Evolutionary conservation across 1,140 invertebrate genomes (phyloP), one percentile per base, ranked within the genome.

Genomic region (Euborellia annulipes): DNA sequence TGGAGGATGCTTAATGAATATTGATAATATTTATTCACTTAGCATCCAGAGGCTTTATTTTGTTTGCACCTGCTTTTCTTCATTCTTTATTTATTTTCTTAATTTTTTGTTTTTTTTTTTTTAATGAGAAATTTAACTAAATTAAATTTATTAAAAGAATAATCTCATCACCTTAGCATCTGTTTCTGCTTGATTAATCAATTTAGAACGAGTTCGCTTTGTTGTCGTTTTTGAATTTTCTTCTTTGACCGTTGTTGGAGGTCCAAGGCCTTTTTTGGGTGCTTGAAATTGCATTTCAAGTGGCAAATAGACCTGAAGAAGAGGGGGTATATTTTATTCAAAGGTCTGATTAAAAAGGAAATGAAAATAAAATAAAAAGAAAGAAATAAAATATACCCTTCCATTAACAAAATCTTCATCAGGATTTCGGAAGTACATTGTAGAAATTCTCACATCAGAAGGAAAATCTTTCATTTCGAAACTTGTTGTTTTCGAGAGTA

Each of bases 381-480:
- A 32, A 48, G 47, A 85, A 61, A 61, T 82, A 84, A 41, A 76
- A 70, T 52, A 73, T 27, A 27, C 23, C 23, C 11, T 68, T 22
- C 71, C 73, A 59, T 87, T 88, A 11, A 74, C 63, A 58, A 79
- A 75, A 52, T 67, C 58, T 48, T 85, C 81, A 3, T 77, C 72
- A 53, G 78, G 73, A 50, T 77, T 72, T 49, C 77, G 75, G 62
- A 85, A 87, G 63, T 85, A 85, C 82, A 87, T 85, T 8, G 76
- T 75, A n/a, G 85, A 82, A 57, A 87, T 83, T 54, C 82, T 67
- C 6, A 83, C 78, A 56, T 91, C 85, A 9, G 79, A 73, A 2
- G 85, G 82, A 58, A 85, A 85, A 57, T 92, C 86, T 61, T 88
- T 87, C 64, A 90, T 68, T 54, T 91, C 86, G 61, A 87, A 89